Evolutionary conservation across 1,140 invertebrate species (phyloP), one percentile per base, ranked within the genome.

Genomic region (Delia radicum): DNA sequence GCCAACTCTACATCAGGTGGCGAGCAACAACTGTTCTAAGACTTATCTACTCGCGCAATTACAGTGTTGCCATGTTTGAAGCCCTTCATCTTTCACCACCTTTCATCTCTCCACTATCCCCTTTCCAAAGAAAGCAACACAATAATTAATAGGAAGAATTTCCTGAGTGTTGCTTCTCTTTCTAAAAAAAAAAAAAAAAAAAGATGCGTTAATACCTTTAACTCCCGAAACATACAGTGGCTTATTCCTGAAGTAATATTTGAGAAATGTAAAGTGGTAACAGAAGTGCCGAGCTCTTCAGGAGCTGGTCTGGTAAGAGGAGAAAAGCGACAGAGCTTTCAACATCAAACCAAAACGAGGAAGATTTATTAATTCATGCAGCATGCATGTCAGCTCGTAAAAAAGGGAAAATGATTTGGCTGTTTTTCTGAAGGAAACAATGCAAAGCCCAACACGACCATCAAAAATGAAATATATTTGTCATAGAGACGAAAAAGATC

Each of bases 361-460:
- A 26, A 42, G 42, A 48, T 48, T 75, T 75, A 33, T 24, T 75
- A 42, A 7, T 75, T 3, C 13, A 31, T 28, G 74, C 74, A 21
- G 74, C 61, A 12, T 65, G 55, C 12, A 18, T 67, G n/a, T 65
- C 62, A 2, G 74, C 62, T 26, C 24, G 33, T 24, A 75, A 75
- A 67, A 18, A 10, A 31, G 55, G 55, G 12, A 65, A 65, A 24
- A 75, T 3, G 24, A 75, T 18, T 21, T 67, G 26, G 74, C 74
- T 65, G 10, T 46, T 27, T 18, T 69, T 26, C 62, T 75, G 5
- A 75, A 67, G 33, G 27, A 74, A 63, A 33, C 46, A 18, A 18
- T 31, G 46, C 42, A 46, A 46, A 46, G 8, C 15, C 42, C 42
- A 46, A 46, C 42, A 46, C 42, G 42, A 15, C 42, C 42, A 15